A percentile compares a stretch with the other conserved stretches of the same genome.
Evolutionary conservation across 2,888 invertebrate species (phyloP).

Genomic region (Coleophora flavipennella): DNA sequence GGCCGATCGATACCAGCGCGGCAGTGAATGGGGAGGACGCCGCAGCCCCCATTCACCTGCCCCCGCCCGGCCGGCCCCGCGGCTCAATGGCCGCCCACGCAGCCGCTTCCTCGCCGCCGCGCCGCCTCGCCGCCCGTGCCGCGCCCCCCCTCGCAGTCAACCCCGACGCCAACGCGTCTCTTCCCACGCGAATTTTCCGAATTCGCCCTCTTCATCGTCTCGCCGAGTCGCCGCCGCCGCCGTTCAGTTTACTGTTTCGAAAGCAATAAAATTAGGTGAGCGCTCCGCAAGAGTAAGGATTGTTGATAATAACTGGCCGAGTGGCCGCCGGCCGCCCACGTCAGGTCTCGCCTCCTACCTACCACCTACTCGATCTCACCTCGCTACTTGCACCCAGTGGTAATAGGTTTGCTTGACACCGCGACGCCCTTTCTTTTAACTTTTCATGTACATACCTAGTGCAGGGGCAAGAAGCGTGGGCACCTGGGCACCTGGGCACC

Average conservation of each 20-base stretch:
- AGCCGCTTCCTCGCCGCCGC: conserved; percentile 32
- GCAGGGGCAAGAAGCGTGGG: too few species aligned
- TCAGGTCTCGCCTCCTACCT: too few species aligned
- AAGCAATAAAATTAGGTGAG: conserved; percentile 44
- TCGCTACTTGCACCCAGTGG: too few species aligned
- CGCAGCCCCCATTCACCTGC: conserved; percentile 59
- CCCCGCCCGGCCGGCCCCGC: conserved; percentile 30
- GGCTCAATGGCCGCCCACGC: conserved; percentile 69
- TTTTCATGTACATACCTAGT: too few species aligned
- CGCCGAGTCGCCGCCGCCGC: too few species aligned
- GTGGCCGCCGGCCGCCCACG: neutral
- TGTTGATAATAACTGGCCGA: conserved; percentile 17
- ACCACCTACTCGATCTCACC: too few species aligned
- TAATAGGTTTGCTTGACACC: too few species aligned
- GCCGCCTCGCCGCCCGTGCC: conserved; percentile 19
- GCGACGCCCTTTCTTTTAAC: too few species aligned
- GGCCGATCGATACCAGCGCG: conserved; percentile 45
- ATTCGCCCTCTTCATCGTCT: conserved; percentile 49
- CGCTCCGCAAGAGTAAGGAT: conserved; percentile 13
- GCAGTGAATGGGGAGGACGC: conserved; percentile 46
- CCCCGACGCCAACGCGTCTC: conserved; percentile 42
- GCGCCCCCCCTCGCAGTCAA: conserved; percentile 14
- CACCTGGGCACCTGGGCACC: too few species aligned
- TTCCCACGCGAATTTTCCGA: conserved; percentile 55
- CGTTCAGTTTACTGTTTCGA: conserved; percentile 53